phyloP scores from a whole-genome alignment of 2,888 invertebrate species.

The Lacanobia wlatinum region DNA sequence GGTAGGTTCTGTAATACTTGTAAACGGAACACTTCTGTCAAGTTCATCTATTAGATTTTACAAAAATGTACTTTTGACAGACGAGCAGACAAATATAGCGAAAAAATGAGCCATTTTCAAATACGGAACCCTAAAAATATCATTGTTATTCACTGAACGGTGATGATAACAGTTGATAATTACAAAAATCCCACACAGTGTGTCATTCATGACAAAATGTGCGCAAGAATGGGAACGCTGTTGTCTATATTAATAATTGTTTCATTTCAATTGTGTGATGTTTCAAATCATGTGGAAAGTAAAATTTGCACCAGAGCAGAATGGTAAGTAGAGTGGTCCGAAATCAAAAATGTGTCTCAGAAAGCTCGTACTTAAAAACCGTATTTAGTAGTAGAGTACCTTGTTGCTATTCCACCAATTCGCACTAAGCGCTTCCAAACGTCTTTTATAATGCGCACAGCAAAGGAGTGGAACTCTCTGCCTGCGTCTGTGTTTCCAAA shows the following conservation, averaged over 20 bases:
- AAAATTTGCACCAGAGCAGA: not conserved
- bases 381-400: too few relatives aligned
- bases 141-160: conserved; percentile 29
- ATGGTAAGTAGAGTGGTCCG: conserved; percentile 20
- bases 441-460: too few relatives aligned
- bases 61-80: too few relatives aligned
- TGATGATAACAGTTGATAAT: conserved; percentile 37
- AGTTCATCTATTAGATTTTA: too few relatives aligned
- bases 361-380: too few relatives aligned
- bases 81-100: not conserved
- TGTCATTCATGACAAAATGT: conserved; percentile 14
- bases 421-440: too few relatives aligned
- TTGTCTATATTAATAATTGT: conserved; percentile 21
- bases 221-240: not conserved
- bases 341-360: too few relatives aligned
- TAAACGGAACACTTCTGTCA: too few relatives aligned
- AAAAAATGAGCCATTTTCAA: not conserved
- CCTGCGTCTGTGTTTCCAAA: too few relatives aligned
- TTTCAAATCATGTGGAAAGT: conserved; percentile 4
- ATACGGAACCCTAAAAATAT: conserved; percentile 14
- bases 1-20: too few relatives aligned
- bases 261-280: conserved; percentile 29
- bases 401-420: too few relatives aligned
- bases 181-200: not conserved
- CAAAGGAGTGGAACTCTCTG: too few relatives aligned